phyloP scores from a whole-genome alignment of 2,113 vertebrate species.

The Pelmatolapia mariae region DNA sequence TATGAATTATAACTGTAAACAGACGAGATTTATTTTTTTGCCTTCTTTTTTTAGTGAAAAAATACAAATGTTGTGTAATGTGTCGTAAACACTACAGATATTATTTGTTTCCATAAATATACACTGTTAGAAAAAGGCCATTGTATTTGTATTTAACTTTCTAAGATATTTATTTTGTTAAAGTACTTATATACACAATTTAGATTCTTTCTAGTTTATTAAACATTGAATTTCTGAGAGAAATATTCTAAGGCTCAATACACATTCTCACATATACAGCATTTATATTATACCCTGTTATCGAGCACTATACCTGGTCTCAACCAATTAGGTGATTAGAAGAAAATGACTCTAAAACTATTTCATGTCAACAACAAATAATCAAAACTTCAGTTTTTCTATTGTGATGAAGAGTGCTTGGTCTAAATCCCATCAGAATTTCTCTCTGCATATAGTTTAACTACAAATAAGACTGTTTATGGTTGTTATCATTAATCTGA shows the following conservation, averaged over 20 bases:
- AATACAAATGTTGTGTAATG: neutral
- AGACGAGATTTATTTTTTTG: neutral
- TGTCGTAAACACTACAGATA: neutral
- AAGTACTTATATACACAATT: neutral
- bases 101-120: neutral
- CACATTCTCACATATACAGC: neutral
- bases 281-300: neutral
- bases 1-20: no score
- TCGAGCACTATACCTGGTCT: neutral
- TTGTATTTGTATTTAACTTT: neutral
- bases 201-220: neutral
- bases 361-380: neutral
- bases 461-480: neutral
- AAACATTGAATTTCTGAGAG: neutral
- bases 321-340: neutral
- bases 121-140: neutral
- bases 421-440: neutral
- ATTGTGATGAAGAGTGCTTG: fast-evolving
- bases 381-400: neutral
- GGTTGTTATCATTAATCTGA: no score
- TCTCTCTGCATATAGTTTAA: neutral
- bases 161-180: neutral
- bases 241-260: neutral
- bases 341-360: neutral
- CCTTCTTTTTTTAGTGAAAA: neutral